Conservation (phyloP, 2,888 invertebrate genomes). For the Desoria tigrina region DNA sequence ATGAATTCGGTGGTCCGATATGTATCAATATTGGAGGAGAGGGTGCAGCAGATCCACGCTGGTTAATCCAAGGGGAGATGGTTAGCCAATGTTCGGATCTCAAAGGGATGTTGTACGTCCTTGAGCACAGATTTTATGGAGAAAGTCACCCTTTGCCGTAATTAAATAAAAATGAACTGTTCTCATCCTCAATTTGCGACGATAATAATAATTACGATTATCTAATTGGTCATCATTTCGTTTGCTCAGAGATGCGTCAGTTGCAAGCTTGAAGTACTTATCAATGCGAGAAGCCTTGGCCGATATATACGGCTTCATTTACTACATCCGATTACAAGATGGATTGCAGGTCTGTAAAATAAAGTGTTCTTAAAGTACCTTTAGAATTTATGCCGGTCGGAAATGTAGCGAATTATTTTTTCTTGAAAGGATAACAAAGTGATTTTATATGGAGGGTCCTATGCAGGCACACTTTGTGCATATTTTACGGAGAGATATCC, state of each 20-base stretch:
- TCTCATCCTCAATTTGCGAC: too few relatives aligned
- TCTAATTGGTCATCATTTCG: too few relatives aligned
- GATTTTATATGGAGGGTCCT: constrained; percentile 87
- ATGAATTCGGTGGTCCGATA: constrained; percentile 74
- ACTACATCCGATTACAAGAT: constrained; percentile 54
- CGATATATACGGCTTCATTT: constrained; percentile 82
- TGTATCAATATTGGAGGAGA: constrained; percentile 87
- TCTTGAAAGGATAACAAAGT: constrained; percentile 67
- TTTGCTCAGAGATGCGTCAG: constrained; percentile 78
- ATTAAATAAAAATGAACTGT: constrained; percentile 55
- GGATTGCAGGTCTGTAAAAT: not conserved
- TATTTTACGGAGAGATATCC: constrained; percentile 77
- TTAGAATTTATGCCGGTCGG: too few relatives aligned
- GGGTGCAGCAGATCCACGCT: constrained; percentile 75
- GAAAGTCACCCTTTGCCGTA: constrained; percentile 84
- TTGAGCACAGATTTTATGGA: constrained; percentile 94
- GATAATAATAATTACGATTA: too few relatives aligned
- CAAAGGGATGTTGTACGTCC: constrained; percentile 78
- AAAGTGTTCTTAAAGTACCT: too few relatives aligned
- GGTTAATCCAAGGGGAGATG: constrained; percentile 88
- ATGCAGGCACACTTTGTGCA: constrained; percentile 88
- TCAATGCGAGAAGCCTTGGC: constrained; percentile 66
- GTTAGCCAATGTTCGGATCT: constrained; percentile 76
- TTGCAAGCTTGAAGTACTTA: constrained; percentile 76
- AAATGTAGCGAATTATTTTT: too few relatives aligned